phyloP scores from a whole-genome alignment of 2,888 invertebrate species.

The Sinotaia quadrata region DNA sequence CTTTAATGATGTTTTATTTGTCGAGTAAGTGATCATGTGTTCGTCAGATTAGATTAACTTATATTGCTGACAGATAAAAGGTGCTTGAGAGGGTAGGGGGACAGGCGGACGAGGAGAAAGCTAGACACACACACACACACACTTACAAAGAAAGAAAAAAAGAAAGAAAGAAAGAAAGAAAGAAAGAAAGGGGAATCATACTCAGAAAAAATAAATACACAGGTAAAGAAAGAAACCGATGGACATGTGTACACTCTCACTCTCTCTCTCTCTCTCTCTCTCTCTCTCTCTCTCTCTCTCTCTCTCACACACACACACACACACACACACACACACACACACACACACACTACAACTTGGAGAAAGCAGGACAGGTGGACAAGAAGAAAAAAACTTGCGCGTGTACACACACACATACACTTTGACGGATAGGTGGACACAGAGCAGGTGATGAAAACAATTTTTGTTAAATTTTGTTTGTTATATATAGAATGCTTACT shows the following conservation, averaged over 20 bases:
- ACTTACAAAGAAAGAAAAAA: neutral
- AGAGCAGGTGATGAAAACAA: no score
- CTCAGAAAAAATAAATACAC: neutral
- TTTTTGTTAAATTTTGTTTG: no score
- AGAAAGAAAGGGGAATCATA: neutral
- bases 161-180: neutral
- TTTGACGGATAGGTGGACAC: no score
- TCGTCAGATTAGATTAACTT: neutral
- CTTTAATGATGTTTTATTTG: no score
- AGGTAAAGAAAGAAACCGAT: neutral
- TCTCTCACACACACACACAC: neutral
- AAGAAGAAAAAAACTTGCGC: no score
- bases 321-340: slow-evolving; percentile 4
- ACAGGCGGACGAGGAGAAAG: no score
- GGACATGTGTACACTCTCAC: neutral
- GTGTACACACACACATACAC: no score
- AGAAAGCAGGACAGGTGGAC: no score
- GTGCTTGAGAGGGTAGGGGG: neutral
- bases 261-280: neutral
- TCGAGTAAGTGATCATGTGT: neutral
- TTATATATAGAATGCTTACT: no score
- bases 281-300: neutral
- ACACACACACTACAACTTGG: neutral
- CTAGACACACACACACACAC: neutral
- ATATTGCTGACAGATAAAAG: neutral